phyloP scores from a whole-genome alignment of 2,113 vertebrate genomes.

The Irena cyanogastra region DNA sequence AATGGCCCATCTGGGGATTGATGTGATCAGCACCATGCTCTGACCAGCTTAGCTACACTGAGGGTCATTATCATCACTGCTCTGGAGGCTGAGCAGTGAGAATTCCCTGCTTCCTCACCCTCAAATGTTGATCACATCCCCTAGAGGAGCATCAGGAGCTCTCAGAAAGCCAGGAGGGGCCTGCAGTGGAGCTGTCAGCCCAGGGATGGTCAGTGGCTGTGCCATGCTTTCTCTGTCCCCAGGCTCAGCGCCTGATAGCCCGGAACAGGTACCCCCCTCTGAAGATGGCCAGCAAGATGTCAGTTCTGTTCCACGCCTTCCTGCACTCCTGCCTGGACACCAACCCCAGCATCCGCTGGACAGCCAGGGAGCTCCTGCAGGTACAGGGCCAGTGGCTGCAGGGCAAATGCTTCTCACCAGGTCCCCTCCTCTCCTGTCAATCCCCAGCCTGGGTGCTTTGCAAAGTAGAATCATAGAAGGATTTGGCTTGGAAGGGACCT shows the following conservation, averaged over 20 bases:
- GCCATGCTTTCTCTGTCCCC: not conserved
- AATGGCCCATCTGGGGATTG: not conserved
- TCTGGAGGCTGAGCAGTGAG: not conserved
- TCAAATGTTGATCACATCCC: not conserved
- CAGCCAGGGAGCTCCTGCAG: slow-evolving; percentile 94
- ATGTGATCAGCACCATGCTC: not conserved
- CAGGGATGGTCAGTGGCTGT: not conserved
- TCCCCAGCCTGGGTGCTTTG: not conserved
- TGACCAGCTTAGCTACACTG: not conserved
- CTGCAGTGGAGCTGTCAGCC: not conserved
- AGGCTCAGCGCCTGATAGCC: slow-evolving; percentile 96
- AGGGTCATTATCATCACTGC: not conserved
- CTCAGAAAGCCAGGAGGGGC: not conserved
- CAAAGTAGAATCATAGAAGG: not conserved
- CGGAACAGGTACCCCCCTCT: not conserved
- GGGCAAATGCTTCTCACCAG: not conserved
- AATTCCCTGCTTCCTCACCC: not conserved
- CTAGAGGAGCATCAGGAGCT: not conserved
- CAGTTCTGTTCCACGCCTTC: slow-evolving; percentile 91
- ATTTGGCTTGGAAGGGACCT: not conserved
- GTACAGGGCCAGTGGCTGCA: slow-evolving; percentile 43
- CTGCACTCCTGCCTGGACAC: slow-evolving; percentile 88
- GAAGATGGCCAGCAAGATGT: slow-evolving; percentile 54
- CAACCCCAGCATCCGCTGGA: slow-evolving; percentile 42
- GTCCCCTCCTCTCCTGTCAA: not conserved